These are phyloP conservation scores for Scaptomyza parva DNA, from an alignment of 2,888 invertebrate species.

Conservation along the genomic window DNA sequence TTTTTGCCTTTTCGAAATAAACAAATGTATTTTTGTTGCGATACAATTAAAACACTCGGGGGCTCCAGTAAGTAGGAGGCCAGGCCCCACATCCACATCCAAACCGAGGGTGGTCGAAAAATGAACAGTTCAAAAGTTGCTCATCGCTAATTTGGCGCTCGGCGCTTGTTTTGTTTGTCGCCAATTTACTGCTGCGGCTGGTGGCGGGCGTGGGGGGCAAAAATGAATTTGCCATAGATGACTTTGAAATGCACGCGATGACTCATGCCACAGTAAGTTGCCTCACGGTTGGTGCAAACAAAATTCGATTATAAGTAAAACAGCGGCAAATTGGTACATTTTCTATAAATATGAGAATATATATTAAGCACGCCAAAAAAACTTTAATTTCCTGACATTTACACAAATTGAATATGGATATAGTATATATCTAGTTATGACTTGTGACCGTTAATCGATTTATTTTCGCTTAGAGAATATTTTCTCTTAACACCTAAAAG, in stretches of 20 bases:
- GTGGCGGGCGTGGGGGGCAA: constrained; percentile 3
- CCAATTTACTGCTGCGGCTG: constrained; percentile 19
- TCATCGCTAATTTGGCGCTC: constrained; percentile 65
- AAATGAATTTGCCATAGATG: constrained; percentile 53
- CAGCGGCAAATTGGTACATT: constrained; percentile 2
- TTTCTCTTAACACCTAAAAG: constrained; percentile 61
- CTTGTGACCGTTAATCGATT: not conserved
- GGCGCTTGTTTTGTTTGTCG: constrained; percentile 31
- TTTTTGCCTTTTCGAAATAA: constrained; percentile 24
- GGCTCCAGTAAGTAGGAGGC: constrained; percentile 67
- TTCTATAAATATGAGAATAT: not conserved
- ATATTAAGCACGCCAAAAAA: not conserved
- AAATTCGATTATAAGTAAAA: constrained; percentile 50
- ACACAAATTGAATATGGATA: not conserved
- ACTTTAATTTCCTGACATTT: not conserved
- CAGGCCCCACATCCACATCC: too few relatives aligned
- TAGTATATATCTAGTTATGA: not conserved
- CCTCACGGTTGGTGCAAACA: constrained; percentile 19
- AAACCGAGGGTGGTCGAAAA: constrained; percentile 61
- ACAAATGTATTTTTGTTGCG: constrained; percentile 64
- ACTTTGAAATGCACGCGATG: constrained; percentile 62
- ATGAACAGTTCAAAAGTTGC: constrained; percentile 18
- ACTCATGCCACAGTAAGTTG: constrained; percentile 44
- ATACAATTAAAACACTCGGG: constrained; percentile 42
- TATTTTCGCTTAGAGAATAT: not conserved